Evolutionary conservation across 2,113 vertebrate species (phyloP).

Genomic region (Laticauda colubrina): DNA sequence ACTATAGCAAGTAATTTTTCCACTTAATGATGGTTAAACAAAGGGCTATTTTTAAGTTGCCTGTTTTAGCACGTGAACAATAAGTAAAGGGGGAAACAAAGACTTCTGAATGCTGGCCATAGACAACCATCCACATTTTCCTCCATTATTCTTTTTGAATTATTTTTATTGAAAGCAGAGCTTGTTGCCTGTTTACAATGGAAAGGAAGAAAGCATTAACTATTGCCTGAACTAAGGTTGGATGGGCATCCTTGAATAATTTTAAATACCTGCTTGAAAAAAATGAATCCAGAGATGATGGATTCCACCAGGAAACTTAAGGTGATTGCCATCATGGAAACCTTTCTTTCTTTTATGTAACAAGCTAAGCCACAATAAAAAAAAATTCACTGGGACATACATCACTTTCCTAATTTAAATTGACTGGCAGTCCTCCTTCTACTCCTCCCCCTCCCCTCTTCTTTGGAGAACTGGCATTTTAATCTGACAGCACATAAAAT

Average conservation of each 20-base stretch:
- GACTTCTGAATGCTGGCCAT: neutral
- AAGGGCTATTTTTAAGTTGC: constrained; percentile 17
- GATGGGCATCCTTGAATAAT: neutral
- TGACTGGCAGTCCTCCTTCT: neutral
- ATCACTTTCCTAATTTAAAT: neutral
- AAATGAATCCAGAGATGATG: neutral
- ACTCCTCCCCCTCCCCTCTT: neutral
- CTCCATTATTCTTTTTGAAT: neutral
- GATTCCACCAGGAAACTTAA: neutral
- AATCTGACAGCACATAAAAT: neutral
- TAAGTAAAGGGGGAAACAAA: neutral
- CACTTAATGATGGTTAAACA: constrained; percentile 6
- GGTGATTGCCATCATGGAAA: neutral
- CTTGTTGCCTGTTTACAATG: neutral
- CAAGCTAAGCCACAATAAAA: neutral
- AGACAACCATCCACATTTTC: neutral
- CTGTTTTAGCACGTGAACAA: neutral
- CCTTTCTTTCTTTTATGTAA: neutral
- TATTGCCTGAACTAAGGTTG: neutral
- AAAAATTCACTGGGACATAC: neutral
- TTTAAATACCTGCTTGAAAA: neutral
- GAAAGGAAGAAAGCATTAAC: neutral
- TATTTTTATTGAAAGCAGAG: neutral
- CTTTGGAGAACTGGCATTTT: neutral
- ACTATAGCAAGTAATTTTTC: constrained; percentile 12